Conservation (phyloP, 1,140 invertebrate genomes). For the Macrosteles quadrilineatus region DNA sequence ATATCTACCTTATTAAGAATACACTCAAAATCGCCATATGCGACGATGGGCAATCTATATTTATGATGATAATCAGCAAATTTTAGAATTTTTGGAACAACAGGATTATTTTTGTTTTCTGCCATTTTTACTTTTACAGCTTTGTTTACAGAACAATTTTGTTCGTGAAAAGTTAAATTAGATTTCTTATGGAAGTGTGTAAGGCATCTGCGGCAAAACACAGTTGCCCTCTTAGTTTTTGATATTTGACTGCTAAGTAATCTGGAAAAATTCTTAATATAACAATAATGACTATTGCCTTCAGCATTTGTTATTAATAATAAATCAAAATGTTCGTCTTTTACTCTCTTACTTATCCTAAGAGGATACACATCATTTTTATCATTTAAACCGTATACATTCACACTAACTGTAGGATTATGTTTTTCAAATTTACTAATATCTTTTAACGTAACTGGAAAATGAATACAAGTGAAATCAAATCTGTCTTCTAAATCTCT, state of each 20-base stretch:
- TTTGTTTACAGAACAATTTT: not conserved
- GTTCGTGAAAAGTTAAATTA: not conserved
- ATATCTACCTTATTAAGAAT: not conserved
- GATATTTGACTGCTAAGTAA: not conserved
- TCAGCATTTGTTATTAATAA: not conserved
- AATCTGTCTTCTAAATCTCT: not conserved
- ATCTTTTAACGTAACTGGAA: not conserved
- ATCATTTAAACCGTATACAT: slow-evolving; percentile 12
- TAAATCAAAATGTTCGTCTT: slow-evolving; percentile 10
- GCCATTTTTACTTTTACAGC: slow-evolving; percentile 2
- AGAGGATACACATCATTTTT: not conserved
- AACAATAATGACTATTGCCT: slow-evolving; percentile 1
- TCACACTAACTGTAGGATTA: not conserved
- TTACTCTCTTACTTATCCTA: not conserved
- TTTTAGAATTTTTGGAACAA: slow-evolving; percentile 11
- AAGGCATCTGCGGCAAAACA: not conserved
- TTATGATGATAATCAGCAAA: not conserved
- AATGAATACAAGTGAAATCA: not conserved
- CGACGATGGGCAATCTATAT: slow-evolving; percentile 1
- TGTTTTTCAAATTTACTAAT: slow-evolving; percentile 12
- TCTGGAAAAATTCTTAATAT: slow-evolving; percentile 2
- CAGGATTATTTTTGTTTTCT: not conserved
- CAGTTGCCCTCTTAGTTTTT: not conserved
- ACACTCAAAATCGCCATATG: slow-evolving; percentile 19
- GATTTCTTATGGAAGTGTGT: not conserved